Evolutionary conservation across 2,113 vertebrate species (phyloP).

Genomic region (Antigone vipio): DNA sequence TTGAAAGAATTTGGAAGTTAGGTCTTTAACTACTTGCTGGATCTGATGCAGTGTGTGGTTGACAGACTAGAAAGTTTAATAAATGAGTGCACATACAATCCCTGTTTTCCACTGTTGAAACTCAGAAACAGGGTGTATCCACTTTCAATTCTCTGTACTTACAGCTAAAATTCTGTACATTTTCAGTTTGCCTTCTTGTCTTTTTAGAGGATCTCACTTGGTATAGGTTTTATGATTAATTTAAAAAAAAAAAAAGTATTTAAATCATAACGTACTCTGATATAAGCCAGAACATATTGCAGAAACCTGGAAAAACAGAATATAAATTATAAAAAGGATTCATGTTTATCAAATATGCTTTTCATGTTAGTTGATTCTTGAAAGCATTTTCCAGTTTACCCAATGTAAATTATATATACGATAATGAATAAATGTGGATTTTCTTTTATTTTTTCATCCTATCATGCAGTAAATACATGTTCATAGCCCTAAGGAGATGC

Average conservation of each 20-base stretch:
- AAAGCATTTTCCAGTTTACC: conserved; percentile 9
- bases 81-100: not conserved
- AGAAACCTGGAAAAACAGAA: not conserved
- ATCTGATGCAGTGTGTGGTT: not conserved
- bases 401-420: conserved; percentile 11
- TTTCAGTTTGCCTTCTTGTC: not conserved
- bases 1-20: not conserved
- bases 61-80: not conserved
- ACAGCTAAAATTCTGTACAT: not conserved
- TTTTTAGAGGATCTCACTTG: not conserved
- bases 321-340: conserved; percentile 48
- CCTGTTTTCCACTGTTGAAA: not conserved
- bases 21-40: not conserved
- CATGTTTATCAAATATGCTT: conserved; percentile 30
- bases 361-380: conserved; percentile 6
- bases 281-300: not conserved
- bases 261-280: not conserved
- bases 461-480: not conserved
- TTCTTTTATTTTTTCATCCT: not conserved
- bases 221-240: not conserved
- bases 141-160: not conserved
- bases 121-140: not conserved
- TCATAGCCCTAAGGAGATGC: not conserved
- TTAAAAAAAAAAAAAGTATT: not conserved
- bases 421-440: not conserved